Base-by-base conservation (phyloP, 2,797 vertebrate genomes). In the Pelochelys cantorii region DNA sequence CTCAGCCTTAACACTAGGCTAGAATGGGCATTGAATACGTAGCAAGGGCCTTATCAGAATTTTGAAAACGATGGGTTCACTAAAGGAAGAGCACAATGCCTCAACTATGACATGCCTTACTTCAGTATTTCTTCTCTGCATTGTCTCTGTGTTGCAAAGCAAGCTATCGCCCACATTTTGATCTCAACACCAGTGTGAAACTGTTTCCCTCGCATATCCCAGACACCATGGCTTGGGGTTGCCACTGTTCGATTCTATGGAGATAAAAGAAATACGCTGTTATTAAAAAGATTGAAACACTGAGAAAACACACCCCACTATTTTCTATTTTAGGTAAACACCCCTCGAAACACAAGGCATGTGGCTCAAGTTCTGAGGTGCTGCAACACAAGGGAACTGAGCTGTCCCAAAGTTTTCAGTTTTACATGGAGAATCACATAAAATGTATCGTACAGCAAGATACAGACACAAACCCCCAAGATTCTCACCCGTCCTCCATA, bases 121-220 rank as follows among this genome's bases (percentile, higher is more conserved):
- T 99, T 99, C 53, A 99, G 88, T 97, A 99, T 99, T 98, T 99
- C 99, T 98, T 99, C 99, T 90, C 99, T 98, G 98, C 99, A 99
- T 92, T 99, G 99, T 88, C 99, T 98, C 98, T 99, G 99, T 3
- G 99, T 99, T 95, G 99, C 99, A 90, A 99, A 99, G 97, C 99
- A 99, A 94, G 99, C 99, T 74, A 99, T 99, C 82, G 99, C 99
- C 99, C 99, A 99, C 99, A 99, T 99, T 98, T 99, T 99, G 96
- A 99, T 99, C 98, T 99, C 99, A 91, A 99, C 99, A 60, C 99
- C 99, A 1, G 99, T 99, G 97, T 99, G 99, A 96, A 99, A 99
- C 93, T 99, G 99, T 94, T 99, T 99, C 79, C 99, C 99, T 93
- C 99, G 96, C 99, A 99, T 99, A 98, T 99, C 99, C 99, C 99